Evolutionary conservation across 1,140 invertebrate species (phyloP), one percentile per base, ranked within the genome.

Genomic region (Penaeus vannamei): DNA sequence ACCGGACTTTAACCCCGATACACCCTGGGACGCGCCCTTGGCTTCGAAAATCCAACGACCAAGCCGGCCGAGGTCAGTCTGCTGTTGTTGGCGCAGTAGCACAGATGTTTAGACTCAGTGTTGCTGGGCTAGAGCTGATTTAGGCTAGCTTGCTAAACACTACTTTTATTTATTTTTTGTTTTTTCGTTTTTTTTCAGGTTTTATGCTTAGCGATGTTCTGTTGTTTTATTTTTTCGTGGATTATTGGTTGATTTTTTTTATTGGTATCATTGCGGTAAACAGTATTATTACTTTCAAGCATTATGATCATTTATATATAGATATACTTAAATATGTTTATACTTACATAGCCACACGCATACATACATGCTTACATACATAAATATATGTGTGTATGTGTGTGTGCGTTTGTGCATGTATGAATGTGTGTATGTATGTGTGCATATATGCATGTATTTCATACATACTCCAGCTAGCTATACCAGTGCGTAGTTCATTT

Each of bases 21-120:
- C 91, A 1, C 83, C 91, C n/a, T 91, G 91, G 91, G 91, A 91
- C 72, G 89, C 91, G 22, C 91, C 91, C 14, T 46, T 90, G 42
- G 83, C 88, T 59, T 19, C 83, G 23, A 85, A 85, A 83, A 36
- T 77, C 14, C 81, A 80, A 14, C 80, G 26, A 14, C 4, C 22
- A 22, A 86, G 46, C 82, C 62, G 53, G 12, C 20, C 22, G 26
- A 29, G 26, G 53, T 61, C 60, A 61, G n/a, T 29, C 36, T 53
- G 53, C 17, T 53, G 53, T 53, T 53, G 10, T 53, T 53, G 10
- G 1, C 17, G 17, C 12, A 53, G 12, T 53, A 53, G 53, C 53
- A 12, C 53, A 53, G 53, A 42, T 42, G 36, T 42, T n/a, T 42
- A 42, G 36, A 2, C 36, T 42, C 36, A 42, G 36, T 42, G 36